A percentile compares a stretch with the other conserved stretches of the same genome.
These are phyloP conservation scores for Epiblema foenella DNA, from an alignment of 2,888 invertebrate species.

Conservation along the genomic window DNA sequence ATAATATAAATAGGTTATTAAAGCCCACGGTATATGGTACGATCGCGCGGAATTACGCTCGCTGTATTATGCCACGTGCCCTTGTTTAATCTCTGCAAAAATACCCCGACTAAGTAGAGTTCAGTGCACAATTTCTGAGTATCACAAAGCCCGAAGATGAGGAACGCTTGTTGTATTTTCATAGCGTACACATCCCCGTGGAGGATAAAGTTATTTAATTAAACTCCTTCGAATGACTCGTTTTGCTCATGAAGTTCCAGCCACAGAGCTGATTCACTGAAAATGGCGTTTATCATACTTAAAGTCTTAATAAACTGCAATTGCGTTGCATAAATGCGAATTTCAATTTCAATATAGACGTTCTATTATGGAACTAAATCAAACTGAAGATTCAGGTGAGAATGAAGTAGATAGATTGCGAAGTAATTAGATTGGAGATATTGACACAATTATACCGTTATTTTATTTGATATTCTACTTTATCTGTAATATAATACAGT, in stretches of 20 bases:
- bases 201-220: conserved; percentile 26
- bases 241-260: conserved; percentile 9
- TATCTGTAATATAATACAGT: too few species aligned
- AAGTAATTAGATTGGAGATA: not conserved
- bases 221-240: conserved; percentile 17
- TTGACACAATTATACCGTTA: too few species aligned
- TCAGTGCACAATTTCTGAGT: not conserved
- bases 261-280: conserved; percentile 6
- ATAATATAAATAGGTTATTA: too few species aligned
- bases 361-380: conserved; percentile 21
- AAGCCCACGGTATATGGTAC: too few species aligned
- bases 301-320: conserved; percentile 18
- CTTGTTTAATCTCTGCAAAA: not conserved
- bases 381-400: not conserved
- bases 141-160: not conserved
- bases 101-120: conserved; percentile 14
- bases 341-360: conserved; percentile 14
- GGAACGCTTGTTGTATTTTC: conserved; percentile 20
- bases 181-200: conserved; percentile 8
- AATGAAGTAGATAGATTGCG: not conserved
- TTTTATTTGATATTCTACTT: too few species aligned
- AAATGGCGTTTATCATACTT: conserved; percentile 31
- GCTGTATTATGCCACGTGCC: too few species aligned
- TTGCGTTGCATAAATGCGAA: conserved; percentile 17
- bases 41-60: too few species aligned